These are phyloP conservation scores for Harpalus rubripes DNA, from an alignment of 2,888 invertebrate species.

Conservation along the genomic window DNA sequence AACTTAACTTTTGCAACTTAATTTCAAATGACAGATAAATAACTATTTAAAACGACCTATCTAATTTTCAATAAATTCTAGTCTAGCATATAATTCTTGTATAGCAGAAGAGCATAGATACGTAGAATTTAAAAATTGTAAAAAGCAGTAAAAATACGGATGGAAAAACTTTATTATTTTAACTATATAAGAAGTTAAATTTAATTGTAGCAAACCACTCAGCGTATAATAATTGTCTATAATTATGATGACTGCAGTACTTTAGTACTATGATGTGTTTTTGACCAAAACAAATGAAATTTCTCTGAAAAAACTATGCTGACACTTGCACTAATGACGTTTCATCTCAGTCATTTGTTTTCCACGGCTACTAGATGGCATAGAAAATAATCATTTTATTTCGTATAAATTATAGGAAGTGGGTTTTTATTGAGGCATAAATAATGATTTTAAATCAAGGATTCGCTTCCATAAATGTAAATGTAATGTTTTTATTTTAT, in stretches of 20 bases:
- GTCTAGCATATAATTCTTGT: no score
- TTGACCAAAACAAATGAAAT: constrained; percentile 28
- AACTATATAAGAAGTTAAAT: background rate
- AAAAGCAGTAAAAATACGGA: no score
- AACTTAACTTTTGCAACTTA: no score
- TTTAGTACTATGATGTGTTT: constrained; percentile 32
- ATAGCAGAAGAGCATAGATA: no score
- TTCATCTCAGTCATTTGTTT: constrained; percentile 4
- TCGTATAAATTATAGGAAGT: constrained; percentile 48
- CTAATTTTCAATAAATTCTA: no score
- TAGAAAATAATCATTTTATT: constrained; percentile 48
- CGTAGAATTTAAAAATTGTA: no score
- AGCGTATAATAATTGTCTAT: background rate
- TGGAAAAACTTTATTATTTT: no score
- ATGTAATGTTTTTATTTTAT: constrained; percentile 49
- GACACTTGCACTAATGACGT: constrained; percentile 43
- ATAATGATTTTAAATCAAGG: constrained; percentile 23
- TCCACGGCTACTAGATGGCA: background rate
- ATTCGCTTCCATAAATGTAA: constrained; percentile 48
- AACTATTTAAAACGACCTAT: no score
- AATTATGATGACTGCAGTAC: constrained; percentile 11
- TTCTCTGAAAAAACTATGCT: constrained; percentile 22
- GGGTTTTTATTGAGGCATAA: constrained; percentile 26
- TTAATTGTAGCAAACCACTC: constrained; percentile 10
- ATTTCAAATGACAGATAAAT: no score